phyloP scores from a whole-genome alignment of 2,888 invertebrate species.

The Gerosis bhagava region DNA sequence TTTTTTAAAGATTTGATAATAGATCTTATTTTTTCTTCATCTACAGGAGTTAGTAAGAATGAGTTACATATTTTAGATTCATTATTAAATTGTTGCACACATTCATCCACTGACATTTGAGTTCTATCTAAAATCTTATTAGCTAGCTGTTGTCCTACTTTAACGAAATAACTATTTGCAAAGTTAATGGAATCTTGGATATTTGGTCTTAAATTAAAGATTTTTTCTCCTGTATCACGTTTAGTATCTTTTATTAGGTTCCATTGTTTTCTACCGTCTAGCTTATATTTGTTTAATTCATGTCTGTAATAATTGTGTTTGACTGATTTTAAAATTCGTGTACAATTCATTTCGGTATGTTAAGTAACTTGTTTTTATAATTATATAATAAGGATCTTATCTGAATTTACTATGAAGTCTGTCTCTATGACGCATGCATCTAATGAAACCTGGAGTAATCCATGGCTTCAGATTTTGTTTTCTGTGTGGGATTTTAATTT shows the following conservation, averaged over 20 bases:
- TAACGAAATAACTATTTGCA: slow-evolving; percentile 1
- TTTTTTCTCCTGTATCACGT: not conserved
- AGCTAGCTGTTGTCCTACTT: not conserved
- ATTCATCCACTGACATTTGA: not conserved
- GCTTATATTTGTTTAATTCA: slow-evolving; percentile 1
- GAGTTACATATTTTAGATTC: not conserved
- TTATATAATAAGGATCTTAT: slow-evolving; percentile 2
- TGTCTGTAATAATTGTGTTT: slow-evolving; percentile 1
- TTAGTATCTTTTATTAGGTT: too few species aligned
- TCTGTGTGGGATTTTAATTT: not conserved
- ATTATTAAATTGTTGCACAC: not conserved
- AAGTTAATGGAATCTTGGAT: not conserved
- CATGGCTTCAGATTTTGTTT: not conserved
- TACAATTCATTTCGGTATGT: slow-evolving; percentile 3
- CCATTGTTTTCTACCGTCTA: too few species aligned
- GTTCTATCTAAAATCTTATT: not conserved
- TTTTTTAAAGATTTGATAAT: slow-evolving; percentile 6
- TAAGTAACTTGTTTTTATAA: slow-evolving; percentile 3
- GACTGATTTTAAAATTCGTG: not conserved
- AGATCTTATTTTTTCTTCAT: not conserved
- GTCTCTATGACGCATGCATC: slow-evolving; percentile 7
- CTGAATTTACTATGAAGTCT: not conserved
- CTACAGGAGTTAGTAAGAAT: slow-evolving; percentile 1
- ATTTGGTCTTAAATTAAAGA: not conserved
- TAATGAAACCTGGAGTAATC: slow-evolving; percentile 3